These are phyloP conservation scores for Rhyzopertha dominica DNA, from an alignment of 1,140 invertebrate genomes.

Conservation along the genomic window DNA sequence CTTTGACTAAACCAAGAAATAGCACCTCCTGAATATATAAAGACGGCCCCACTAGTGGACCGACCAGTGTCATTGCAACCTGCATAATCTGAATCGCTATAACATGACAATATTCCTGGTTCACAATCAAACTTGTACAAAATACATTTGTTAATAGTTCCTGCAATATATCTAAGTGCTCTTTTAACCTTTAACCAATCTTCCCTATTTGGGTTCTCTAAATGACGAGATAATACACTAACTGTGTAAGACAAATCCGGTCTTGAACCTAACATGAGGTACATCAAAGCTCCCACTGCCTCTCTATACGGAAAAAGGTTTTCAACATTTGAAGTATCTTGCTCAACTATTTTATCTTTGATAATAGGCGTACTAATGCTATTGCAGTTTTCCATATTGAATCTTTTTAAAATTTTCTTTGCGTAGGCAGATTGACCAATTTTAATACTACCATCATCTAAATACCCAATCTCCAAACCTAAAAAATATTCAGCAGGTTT, in stretches of 20 bases:
- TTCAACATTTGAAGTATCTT: no score
- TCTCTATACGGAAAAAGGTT: conserved; percentile 20
- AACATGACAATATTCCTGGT: conserved; percentile 32
- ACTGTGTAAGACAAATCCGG: conserved; percentile 43
- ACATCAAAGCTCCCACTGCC: conserved; percentile 34
- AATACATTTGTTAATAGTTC: conserved; percentile 33
- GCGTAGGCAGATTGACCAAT: no score
- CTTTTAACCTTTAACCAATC: conserved; percentile 34
- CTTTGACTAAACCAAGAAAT: conserved; percentile 37
- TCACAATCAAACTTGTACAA: conserved; percentile 22
- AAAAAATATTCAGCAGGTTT: no score
- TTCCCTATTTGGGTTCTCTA: conserved; percentile 39
- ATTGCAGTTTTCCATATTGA: no score
- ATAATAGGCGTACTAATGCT: no score
- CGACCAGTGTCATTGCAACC: conserved; percentile 28
- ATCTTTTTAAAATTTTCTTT: no score
- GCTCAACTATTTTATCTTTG: no score
- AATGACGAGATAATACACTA: conserved; percentile 33
- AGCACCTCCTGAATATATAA: conserved; percentile 27
- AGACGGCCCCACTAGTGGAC: conserved; percentile 33
- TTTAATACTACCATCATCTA: no score
- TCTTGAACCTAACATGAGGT: conserved; percentile 41
- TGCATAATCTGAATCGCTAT: conserved; percentile 40
- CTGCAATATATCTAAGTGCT: conserved; percentile 36
- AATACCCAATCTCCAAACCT: no score